phyloP scores from a whole-genome alignment of 2,797 vertebrate genomes.

The Lacerta agilis region DNA sequence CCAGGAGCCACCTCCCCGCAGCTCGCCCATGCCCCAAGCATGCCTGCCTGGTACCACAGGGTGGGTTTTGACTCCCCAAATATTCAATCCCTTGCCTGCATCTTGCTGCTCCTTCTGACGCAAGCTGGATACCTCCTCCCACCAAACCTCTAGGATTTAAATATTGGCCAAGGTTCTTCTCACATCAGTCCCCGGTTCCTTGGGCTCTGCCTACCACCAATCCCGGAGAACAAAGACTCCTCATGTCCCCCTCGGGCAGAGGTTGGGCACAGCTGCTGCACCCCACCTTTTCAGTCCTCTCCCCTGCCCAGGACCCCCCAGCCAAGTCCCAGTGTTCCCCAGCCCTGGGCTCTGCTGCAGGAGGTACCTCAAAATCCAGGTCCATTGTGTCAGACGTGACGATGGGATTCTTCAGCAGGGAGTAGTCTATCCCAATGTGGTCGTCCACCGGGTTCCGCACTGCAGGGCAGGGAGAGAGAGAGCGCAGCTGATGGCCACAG shows the following conservation, averaged over 20 bases:
- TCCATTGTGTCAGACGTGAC: slow-evolving; percentile 85
- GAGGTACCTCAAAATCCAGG: slow-evolving; percentile 90
- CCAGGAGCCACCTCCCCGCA: not conserved
- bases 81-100: not conserved
- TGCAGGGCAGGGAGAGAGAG: slow-evolving; percentile 3
- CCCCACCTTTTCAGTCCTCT: accelerated
- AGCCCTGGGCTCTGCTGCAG: accelerated
- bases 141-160: not conserved
- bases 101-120: not conserved
- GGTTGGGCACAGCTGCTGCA: no score
- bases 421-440: slow-evolving; percentile 92
- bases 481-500: not conserved
- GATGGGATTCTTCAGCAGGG: slow-evolving; percentile 86
- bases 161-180: no score
- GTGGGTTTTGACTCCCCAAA: not conserved
- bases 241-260: not conserved
- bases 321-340: no score
- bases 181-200: not conserved
- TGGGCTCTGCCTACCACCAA: not conserved
- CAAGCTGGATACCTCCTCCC: not conserved
- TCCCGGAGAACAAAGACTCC: no score
- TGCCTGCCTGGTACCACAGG: no score
- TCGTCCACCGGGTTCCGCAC: slow-evolving; percentile 87
- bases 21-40: no score
- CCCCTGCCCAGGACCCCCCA: not conserved